A percentile compares a stretch with the other conserved stretches of the same genome.
Conservation (phyloP, 2,888 invertebrate genomes). For the Glyphotaelius pellucidus region DNA sequence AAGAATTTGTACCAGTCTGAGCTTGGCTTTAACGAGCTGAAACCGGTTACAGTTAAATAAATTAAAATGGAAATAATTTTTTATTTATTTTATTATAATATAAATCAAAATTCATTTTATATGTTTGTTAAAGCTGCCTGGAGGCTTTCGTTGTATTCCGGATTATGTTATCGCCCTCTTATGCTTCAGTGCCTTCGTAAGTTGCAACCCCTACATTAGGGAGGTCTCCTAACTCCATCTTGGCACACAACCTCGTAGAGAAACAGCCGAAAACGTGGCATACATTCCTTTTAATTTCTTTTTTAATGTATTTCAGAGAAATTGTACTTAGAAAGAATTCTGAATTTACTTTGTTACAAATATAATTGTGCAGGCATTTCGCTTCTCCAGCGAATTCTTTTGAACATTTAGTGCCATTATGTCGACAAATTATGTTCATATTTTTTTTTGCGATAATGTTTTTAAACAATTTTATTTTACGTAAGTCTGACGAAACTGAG, state of each 20-base stretch:
- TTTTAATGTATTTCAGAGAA: background rate
- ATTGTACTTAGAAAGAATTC: background rate
- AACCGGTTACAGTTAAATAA: no score
- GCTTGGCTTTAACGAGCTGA: no score
- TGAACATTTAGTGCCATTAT: no score
- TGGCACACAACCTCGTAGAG: background rate
- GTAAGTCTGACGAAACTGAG: no score
- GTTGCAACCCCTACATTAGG: background rate
- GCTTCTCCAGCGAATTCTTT: no score
- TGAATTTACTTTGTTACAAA: background rate
- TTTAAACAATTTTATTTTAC: no score
- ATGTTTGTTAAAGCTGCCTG: background rate
- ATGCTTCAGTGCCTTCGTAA: background rate
- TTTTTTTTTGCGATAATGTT: no score
- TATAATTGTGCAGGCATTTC: background rate
- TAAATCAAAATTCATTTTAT: no score
- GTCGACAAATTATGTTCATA: no score
- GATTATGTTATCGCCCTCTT: background rate
- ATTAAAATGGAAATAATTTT: no score
- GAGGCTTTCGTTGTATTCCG: background rate
- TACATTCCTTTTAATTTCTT: background rate
- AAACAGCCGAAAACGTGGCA: background rate
- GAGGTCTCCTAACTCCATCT: background rate
- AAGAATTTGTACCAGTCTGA: no score
- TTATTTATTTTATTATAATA: no score